Evolutionary conservation across 1,140 invertebrate species (phyloP).

Genomic region (Megalonaias nervosa): DNA sequence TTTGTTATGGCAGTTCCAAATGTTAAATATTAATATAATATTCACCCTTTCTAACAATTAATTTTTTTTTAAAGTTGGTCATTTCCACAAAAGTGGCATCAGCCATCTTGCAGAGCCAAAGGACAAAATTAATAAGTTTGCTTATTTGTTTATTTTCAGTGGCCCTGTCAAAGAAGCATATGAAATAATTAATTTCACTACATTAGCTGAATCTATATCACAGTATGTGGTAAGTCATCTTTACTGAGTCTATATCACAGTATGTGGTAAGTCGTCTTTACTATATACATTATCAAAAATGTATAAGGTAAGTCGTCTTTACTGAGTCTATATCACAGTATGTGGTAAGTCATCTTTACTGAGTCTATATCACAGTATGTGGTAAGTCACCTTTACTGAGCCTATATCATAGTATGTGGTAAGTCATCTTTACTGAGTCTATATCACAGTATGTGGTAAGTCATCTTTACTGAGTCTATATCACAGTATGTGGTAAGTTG

Average conservation of each 20-base stretch:
- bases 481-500: too few species aligned
- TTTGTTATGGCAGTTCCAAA: too few species aligned
- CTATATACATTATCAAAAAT: too few species aligned
- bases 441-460: slow-evolving; percentile 53
- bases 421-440: slow-evolving; percentile 19
- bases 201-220: slow-evolving; percentile 36
- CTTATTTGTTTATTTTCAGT: slow-evolving; percentile 21
- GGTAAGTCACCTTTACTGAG: slow-evolving; percentile 32
- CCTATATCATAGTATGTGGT: slow-evolving; percentile 50
- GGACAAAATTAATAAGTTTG: too few species aligned
- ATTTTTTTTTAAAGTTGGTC: too few species aligned
- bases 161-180: slow-evolving; percentile 36
- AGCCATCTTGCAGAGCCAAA: too few species aligned
- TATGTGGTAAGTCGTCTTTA: slow-evolving; percentile 44
- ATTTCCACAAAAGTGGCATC: too few species aligned
- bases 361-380: slow-evolving; percentile 45
- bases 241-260: slow-evolving; percentile 31
- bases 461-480: too few species aligned
- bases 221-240: slow-evolving; percentile 46
- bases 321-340: slow-evolving; percentile 41
- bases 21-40: too few species aligned
- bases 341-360: slow-evolving; percentile 40
- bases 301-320: slow-evolving; percentile 36
- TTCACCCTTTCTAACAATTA: too few species aligned
- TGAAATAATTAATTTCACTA: slow-evolving; percentile 39